These are phyloP conservation scores for Oreochromis niloticus DNA, from an alignment of 2,113 vertebrate genomes.

Conservation along the genomic window DNA sequence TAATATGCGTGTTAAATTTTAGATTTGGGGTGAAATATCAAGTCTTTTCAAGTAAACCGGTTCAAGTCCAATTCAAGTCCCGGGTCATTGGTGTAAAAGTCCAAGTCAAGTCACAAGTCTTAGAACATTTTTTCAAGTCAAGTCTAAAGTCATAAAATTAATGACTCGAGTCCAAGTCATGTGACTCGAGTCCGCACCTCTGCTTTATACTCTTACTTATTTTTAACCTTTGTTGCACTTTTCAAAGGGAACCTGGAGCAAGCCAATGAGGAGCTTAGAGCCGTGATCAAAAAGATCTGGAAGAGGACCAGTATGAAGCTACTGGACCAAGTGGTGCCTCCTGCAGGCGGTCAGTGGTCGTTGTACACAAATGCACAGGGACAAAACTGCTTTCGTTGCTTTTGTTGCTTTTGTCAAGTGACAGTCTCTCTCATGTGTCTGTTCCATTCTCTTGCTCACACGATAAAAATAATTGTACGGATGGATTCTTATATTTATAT, in stretches of 20 bases:
- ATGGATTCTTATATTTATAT: background rate
- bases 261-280: slow-evolving; percentile 93
- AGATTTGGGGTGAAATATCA: too few species aligned
- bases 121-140: too few species aligned
- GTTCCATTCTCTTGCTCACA: background rate
- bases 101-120: too few species aligned
- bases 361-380: background rate
- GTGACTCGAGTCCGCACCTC: too few species aligned
- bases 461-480: background rate
- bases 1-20: too few species aligned
- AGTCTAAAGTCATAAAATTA: too few species aligned
- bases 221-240: background rate
- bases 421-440: background rate
- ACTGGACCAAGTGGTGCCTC: slow-evolving; percentile 96
- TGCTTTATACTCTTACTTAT: background rate
- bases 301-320: slow-evolving; percentile 98
- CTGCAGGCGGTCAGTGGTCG: slow-evolving; percentile 91
- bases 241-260: slow-evolving; percentile 92
- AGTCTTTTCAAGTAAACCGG: too few species aligned
- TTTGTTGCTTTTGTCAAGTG: background rate
- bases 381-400: fast-evolving
- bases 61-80: too few species aligned
- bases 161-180: too few species aligned
- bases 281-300: slow-evolving; percentile 98
- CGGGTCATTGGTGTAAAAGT: too few species aligned